A percentile compares a stretch with the other conserved stretches of the same genome.
Conservation (phyloP, 2,888 invertebrate genomes). For the Athetis lepigone region DNA sequence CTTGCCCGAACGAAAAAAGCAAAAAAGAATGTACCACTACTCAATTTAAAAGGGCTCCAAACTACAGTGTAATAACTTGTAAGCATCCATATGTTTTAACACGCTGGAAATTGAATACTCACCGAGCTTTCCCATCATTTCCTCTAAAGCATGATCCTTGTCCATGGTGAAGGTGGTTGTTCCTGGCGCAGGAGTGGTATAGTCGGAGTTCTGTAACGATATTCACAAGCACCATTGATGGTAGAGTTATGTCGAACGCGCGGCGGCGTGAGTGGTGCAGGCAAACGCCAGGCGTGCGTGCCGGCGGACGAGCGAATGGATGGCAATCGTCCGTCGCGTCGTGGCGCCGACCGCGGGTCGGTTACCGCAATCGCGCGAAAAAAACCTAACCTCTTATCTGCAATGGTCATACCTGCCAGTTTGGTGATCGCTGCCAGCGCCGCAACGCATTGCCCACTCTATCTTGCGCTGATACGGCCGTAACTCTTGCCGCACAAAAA, state of each 20-base stretch:
- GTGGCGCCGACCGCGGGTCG: slow-evolving; percentile 76
- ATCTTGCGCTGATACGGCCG: slow-evolving; percentile 18
- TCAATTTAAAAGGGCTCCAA: slow-evolving; percentile 66
- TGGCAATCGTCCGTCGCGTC: slow-evolving; percentile 73
- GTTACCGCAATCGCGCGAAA: slow-evolving; percentile 84
- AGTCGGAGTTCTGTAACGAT: slow-evolving; percentile 74
- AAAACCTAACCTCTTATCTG: slow-evolving; percentile 85
- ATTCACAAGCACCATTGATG: slow-evolving; percentile 85
- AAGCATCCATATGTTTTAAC: slow-evolving; percentile 75
- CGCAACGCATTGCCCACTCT: slow-evolving; percentile 17
- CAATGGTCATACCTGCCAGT: slow-evolving; percentile 72
- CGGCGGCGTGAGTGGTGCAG: slow-evolving; percentile 70
- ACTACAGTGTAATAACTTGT: slow-evolving; percentile 40
- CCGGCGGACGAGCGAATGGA: slow-evolving; percentile 87
- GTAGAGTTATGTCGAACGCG: slow-evolving; percentile 63
- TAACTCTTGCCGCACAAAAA: slow-evolving; percentile 4
- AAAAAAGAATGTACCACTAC: slow-evolving; percentile 60
- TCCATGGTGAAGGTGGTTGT: slow-evolving; percentile 84
- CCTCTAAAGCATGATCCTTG: slow-evolving; percentile 92
- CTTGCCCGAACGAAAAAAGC: slow-evolving; percentile 49
- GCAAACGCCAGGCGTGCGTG: slow-evolving; percentile 81
- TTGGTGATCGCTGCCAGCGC: slow-evolving; percentile 46
- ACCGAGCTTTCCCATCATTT: slow-evolving; percentile 93
- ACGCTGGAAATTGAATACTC: slow-evolving; percentile 69
- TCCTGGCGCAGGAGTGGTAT: slow-evolving; percentile 59